Evolutionary conservation across 2,888 invertebrate genomes (phyloP).

Genomic region (Mechanitis mazaeus): DNA sequence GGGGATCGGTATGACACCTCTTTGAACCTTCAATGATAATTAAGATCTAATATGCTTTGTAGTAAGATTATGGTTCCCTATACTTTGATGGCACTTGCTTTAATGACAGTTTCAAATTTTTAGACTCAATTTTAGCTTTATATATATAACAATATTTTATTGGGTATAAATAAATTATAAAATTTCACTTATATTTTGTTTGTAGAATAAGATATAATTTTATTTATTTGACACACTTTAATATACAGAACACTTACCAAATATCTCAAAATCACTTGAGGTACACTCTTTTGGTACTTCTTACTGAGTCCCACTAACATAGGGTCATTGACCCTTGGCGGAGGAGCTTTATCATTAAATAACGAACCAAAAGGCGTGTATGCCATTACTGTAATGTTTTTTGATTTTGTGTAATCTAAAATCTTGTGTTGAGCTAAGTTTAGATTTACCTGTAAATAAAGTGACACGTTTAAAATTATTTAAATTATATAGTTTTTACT

Average conservation of each 20-base stretch:
- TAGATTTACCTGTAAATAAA: constrained; percentile 70
- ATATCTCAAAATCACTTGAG: constrained; percentile 80
- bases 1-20: constrained; percentile 78
- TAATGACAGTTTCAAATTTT: too few relatives aligned
- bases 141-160: too few relatives aligned
- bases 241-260: constrained; percentile 64
- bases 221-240: too few relatives aligned
- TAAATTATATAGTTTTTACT: too few relatives aligned
- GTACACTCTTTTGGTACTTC: constrained; percentile 79
- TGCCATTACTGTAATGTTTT: constrained; percentile 81
- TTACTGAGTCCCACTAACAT: constrained; percentile 73
- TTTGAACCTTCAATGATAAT: constrained; percentile 60
- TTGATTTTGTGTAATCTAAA: constrained; percentile 79
- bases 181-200: too few relatives aligned
- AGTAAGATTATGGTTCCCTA: too few relatives aligned
- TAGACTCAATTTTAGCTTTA: too few relatives aligned
- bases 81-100: too few relatives aligned
- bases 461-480: too few relatives aligned
- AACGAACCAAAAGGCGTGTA: constrained; percentile 69
- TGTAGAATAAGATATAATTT: too few relatives aligned
- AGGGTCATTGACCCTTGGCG: constrained; percentile 74
- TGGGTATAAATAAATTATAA: too few relatives aligned
- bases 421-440: constrained; percentile 82
- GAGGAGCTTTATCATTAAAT: constrained; percentile 32
- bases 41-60: background rate